Evolutionary conservation across 2,888 invertebrate genomes (phyloP).

Genomic region (Osedax frankpressi): DNA sequence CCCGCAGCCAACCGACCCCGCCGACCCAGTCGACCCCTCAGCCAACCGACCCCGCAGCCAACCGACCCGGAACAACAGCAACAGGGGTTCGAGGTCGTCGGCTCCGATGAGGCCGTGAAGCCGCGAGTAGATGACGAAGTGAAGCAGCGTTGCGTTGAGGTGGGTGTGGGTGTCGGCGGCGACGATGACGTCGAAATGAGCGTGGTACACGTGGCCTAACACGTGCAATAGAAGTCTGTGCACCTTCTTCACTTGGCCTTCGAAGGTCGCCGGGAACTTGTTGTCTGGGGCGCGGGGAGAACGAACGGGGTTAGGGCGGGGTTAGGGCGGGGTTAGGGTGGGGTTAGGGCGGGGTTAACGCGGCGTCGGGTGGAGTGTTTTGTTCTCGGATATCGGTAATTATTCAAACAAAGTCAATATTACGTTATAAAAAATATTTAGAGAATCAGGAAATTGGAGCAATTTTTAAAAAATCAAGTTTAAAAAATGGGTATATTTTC

Average conservation of each 20-base stretch:
- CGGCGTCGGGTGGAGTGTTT: no score
- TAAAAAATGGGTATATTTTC: no score
- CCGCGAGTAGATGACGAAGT: conserved; percentile 63
- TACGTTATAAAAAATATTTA: no score
- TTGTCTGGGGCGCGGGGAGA: conserved; percentile 56
- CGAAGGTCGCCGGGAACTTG: conserved; percentile 85
- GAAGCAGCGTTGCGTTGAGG: conserved; percentile 90
- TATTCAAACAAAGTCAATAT: no score
- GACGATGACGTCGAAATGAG: conserved; percentile 89
- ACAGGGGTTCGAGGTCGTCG: background rate
- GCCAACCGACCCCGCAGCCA: no score
- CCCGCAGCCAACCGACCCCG: no score
- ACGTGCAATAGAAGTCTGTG: conserved; percentile 91
- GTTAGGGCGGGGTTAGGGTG: background rate
- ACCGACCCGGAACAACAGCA: background rate
- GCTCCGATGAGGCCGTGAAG: background rate
- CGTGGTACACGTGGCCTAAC: conserved; percentile 91
- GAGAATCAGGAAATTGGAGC: no score
- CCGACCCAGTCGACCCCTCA: no score
- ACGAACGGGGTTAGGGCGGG: background rate
- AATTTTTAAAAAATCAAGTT: no score
- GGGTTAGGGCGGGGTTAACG: no score
- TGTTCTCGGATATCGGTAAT: no score
- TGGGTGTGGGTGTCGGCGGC: conserved; percentile 78
- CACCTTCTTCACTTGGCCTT: conserved; percentile 86